Evolutionary conservation across 2,888 invertebrate genomes (phyloP), one percentile per base, ranked within the genome.

Genomic region (Eucera pruinosa): DNA sequence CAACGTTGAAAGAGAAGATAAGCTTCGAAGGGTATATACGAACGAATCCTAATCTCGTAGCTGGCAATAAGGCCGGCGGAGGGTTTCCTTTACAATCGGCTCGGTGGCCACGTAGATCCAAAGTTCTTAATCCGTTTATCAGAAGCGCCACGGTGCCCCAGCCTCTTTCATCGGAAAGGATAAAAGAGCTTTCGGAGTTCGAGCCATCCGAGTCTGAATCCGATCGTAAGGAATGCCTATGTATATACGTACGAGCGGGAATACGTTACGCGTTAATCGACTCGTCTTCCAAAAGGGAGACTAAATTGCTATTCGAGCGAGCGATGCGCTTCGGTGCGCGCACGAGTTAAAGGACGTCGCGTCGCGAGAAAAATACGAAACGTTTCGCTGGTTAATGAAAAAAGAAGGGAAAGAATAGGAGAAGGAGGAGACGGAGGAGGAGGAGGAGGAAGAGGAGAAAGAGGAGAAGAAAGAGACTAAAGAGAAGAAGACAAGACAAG

Each of bases 61-160:
- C 58, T 66, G 75, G 78, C 80, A 77, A 75, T 70, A 70, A 80
- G 76, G 50, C 73, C 76, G 79, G 43, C 73, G 77, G n/a, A 80
- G 74, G 82, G 78, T 78, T 80, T 84, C 82, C 75, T 84, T 84
- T 84, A 84, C 78, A 79, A 84, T 84, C 85, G 82, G 69, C 25
- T 69, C 74, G 68, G 75, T 54, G 74, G 75, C 81, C 86, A 85
- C 84, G 84, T 85, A 85, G 84, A 86, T 82, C 70, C 78, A 36
- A 83, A 86, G 71, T 86, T 84, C 81, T 83, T 84, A 86, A 85
- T 85, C 86, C 86, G 82, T 85, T 85, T 85, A 86, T 86, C 85
- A 80, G 80, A 76, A 54, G 58, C 45, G 74, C 72, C 80, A 62
- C 64, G 86, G 79, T 74, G 74, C 77, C 66, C 77, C 72, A 71